These are phyloP conservation scores for Sceliomorpha sp. DNA, from an alignment of 2,888 invertebrate genomes.

Conservation along the genomic window DNA sequence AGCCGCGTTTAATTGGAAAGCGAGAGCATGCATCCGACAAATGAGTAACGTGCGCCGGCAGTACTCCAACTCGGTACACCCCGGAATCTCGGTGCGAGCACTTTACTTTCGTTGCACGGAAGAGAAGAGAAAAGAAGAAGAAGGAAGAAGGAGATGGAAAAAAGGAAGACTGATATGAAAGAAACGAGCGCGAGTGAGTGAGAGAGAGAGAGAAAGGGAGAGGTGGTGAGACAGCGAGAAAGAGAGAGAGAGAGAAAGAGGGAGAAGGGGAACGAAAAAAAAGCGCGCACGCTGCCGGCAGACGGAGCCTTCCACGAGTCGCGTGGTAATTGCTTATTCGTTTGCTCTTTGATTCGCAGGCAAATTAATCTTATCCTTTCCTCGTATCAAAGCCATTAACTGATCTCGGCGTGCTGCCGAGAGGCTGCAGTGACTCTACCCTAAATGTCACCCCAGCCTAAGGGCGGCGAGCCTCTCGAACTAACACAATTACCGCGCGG, in stretches of 20 bases:
- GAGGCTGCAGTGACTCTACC: constrained; percentile 58
- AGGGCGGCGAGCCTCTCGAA: constrained; percentile 65
- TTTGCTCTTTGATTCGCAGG: constrained; percentile 67
- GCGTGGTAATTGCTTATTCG: constrained; percentile 72
- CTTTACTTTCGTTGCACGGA: constrained; percentile 38
- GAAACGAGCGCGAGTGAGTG: too few relatives aligned
- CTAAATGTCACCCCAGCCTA: constrained; percentile 68
- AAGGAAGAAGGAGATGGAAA: too few relatives aligned
- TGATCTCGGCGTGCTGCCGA: constrained; percentile 66
- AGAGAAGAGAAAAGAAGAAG: too few relatives aligned
- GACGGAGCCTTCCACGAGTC: constrained; percentile 46
- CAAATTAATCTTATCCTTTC: constrained; percentile 75
- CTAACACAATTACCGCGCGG: constrained; percentile 71
- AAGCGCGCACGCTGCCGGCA: constrained; percentile 49
- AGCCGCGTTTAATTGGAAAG: constrained; percentile 39
- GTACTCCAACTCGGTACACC: constrained; percentile 18
- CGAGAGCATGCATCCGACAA: constrained; percentile 32
- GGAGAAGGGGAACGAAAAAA: constrained; percentile 32
- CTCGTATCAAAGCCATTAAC: constrained; percentile 74
- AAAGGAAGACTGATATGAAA: too few relatives aligned
- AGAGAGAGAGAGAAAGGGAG: too few relatives aligned
- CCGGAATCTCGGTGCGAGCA: constrained; percentile 33
- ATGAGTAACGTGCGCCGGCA: constrained; percentile 34
- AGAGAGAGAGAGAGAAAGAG: too few relatives aligned
- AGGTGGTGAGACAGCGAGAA: too few relatives aligned